Evolutionary conservation across 2,797 vertebrate species (phyloP).

Genomic region (Epinephelus awoara): DNA sequence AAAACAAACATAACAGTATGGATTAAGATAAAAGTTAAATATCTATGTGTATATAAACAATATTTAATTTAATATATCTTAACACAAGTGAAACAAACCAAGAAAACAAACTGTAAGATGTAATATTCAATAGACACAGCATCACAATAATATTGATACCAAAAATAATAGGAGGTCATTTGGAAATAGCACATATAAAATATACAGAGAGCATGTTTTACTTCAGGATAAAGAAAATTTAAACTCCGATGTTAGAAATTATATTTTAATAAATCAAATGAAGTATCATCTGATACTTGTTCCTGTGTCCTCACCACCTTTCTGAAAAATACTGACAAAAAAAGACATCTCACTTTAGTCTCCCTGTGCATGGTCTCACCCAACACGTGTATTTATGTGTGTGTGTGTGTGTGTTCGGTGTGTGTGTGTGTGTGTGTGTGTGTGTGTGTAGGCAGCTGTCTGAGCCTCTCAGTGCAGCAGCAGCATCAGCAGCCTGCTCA

Average conservation of each 20-base stretch:
- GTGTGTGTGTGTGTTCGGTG: conserved; percentile 30
- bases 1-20: no score
- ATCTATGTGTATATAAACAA: not conserved
- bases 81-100: no score
- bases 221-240: not conserved
- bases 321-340: not conserved
- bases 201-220: no score
- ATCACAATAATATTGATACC: not conserved
- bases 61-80: no score
- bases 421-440: conserved; percentile 27
- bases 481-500: conserved; percentile 51
- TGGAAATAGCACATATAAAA: not conserved
- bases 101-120: not conserved
- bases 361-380: conserved; percentile 10
- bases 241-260: not conserved
- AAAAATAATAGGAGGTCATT: not conserved
- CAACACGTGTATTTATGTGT: conserved; percentile 22
- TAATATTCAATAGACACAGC: not conserved
- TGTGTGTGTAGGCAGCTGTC: conserved; percentile 34
- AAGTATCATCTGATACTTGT: not conserved
- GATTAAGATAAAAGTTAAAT: no score
- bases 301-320: not conserved
- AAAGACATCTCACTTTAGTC: not conserved
- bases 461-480: conserved; percentile 43
- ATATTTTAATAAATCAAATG: not conserved